Conservation (phyloP, 1,140 invertebrate species). For the Gryon sp. region DNA sequence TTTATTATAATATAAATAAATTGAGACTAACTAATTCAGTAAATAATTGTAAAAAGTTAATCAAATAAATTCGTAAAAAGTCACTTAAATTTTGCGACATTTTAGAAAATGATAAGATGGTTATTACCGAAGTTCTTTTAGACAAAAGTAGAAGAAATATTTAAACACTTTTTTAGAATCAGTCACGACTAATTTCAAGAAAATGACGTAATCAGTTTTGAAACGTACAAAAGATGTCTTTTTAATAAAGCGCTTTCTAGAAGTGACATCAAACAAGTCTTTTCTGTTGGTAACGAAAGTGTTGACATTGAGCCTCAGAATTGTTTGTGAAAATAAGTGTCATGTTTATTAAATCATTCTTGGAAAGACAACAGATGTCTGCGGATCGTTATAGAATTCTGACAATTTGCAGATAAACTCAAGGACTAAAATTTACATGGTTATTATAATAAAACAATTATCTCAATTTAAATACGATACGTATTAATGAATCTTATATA, state of each 20-base stretch:
- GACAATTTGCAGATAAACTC: not conserved
- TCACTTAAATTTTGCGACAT: no score
- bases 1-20: no score
- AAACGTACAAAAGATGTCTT: conserved; percentile 6
- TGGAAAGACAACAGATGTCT: conserved; percentile 9
- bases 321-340: conserved; percentile 16
- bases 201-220: conserved; percentile 3
- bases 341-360: conserved; percentile 20
- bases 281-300: conserved; percentile 25
- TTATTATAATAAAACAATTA: not conserved
- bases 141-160: no score
- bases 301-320: conserved; percentile 23
- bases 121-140: no score
- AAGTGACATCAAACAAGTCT: conserved; percentile 10
- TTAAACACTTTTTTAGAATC: not conserved
- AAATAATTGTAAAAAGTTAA: no score
- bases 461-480: no score
- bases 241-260: conserved; percentile 36
- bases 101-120: no score
- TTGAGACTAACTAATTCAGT: no score
- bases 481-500: no score
- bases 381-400: not conserved
- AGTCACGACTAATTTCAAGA: conserved; percentile 2
- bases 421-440: not conserved
- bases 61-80: no score